phyloP scores from a whole-genome alignment of 2,797 vertebrate species.

The Poecilia gillii region DNA sequence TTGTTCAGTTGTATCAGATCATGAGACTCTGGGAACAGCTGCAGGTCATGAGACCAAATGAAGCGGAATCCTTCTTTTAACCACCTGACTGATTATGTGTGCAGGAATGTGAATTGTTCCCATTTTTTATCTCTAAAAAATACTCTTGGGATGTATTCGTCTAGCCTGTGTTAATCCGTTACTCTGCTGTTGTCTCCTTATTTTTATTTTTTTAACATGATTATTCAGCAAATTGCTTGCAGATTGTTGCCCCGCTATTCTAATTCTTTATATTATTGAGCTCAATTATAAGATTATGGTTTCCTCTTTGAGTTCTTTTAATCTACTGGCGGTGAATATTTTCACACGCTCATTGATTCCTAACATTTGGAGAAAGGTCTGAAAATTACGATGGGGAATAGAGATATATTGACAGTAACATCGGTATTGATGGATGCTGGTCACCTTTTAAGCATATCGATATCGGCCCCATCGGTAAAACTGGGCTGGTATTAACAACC shows the following conservation, averaged over 20 bases:
- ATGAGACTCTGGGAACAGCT: slow-evolving; percentile 34
- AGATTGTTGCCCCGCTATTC: slow-evolving; percentile 30
- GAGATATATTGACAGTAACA: not conserved
- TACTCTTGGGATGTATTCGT: slow-evolving; percentile 31
- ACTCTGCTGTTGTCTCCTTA: not conserved
- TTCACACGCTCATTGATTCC: slow-evolving; percentile 30
- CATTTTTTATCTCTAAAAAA: slow-evolving; percentile 42
- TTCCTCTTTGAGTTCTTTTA: slow-evolving; percentile 21
- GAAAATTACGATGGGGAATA: not conserved
- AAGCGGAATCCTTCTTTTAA: slow-evolving; percentile 4
- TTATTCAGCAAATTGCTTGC: slow-evolving; percentile 57
- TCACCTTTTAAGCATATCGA: no score
- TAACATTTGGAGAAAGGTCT: not conserved
- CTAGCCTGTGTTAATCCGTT: slow-evolving; percentile 17
- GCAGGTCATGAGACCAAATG: slow-evolving; percentile 48
- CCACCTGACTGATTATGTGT: slow-evolving; percentile 16
- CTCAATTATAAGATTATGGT: slow-evolving; percentile 43
- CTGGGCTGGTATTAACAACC: no score
- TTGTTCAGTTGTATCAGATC: slow-evolving; percentile 34
- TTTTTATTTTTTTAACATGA: slow-evolving; percentile 29
- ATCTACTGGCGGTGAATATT: slow-evolving; percentile 21
- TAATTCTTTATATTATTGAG: slow-evolving; percentile 58
- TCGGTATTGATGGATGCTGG: not conserved
- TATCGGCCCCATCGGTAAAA: no score
- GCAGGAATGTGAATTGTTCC: slow-evolving; percentile 29